Percentiles rank a stretch among this genome's conserved stretches.
phyloP scores from a whole-genome alignment of 2,888 invertebrate genomes.

The Petrophora chlorosata region DNA sequence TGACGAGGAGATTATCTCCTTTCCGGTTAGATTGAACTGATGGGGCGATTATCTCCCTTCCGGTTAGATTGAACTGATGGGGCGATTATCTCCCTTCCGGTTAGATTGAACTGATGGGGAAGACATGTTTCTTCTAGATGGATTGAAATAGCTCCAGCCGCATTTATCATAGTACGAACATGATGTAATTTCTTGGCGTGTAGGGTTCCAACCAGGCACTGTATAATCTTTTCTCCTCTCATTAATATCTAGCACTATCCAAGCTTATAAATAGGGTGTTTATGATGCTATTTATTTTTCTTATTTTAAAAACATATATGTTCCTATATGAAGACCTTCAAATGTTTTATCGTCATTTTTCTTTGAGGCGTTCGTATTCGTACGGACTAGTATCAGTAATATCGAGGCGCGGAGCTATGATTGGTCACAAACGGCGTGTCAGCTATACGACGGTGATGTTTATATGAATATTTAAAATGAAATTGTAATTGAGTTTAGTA shows the following conservation, averaged over 20 bases:
- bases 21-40: too few relatives aligned
- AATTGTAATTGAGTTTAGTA: constrained; percentile 42
- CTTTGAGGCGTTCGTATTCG: constrained; percentile 42
- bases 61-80: too few relatives aligned
- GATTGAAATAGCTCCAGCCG: too few relatives aligned
- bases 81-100: too few relatives aligned
- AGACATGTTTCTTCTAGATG: too few relatives aligned
- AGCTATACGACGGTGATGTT: constrained; percentile 36
- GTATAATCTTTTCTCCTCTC: constrained; percentile 12
- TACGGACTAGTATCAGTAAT: constrained; percentile 35
- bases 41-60: too few relatives aligned
- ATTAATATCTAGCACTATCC: constrained; percentile 31
- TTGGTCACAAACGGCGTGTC: constrained; percentile 38
- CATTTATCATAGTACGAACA: too few relatives aligned
- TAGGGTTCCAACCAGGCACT: too few relatives aligned
- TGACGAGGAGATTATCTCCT: too few relatives aligned
- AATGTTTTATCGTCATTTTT: too few relatives aligned
- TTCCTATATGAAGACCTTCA: constrained; percentile 53
- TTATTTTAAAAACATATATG: constrained; percentile 44
- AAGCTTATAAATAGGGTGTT: constrained; percentile 44
- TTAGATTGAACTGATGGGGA: too few relatives aligned
- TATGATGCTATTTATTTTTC: constrained; percentile 37
- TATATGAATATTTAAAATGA: constrained; percentile 31
- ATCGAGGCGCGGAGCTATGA: constrained; percentile 30
- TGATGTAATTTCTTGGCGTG: too few relatives aligned